Evolutionary conservation across 2,113 vertebrate species (phyloP), one percentile per base, ranked within the genome.

Genomic region (Azemiops feae): DNA sequence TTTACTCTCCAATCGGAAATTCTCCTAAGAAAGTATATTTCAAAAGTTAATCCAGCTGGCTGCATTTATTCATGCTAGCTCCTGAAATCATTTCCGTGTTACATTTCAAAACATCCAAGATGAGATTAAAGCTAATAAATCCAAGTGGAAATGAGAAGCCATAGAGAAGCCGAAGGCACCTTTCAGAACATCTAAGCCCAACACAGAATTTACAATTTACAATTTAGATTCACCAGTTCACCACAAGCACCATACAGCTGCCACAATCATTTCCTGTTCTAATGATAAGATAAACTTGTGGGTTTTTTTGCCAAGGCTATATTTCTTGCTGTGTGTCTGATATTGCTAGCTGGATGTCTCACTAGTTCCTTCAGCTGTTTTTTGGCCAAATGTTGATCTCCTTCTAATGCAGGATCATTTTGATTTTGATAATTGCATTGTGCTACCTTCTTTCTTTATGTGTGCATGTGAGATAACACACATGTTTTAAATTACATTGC

Each of bases 251-350:
- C 95, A 89, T 45, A 92, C 0, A 53, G 58, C 0, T 74, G 81
- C 87, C 94, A 93, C 91, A 95, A 92, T 30, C 60, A 96, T 81
- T 95, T 95, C 92, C 95, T 95, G 0, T 1, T 43, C 91, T 96
- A 87, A 94, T 95, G 93, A 92, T 53, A 91, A 87, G 86, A 94
- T 53, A 39, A 74, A 93, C 87, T 85, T 81, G 92, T 45, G 92
- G 92, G 54, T 91, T 60, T 89, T 16, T 54, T 90, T 94, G 45
- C 45, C 81, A 57, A 94, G 89, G 47, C 92, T 50, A 8, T 0
- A 0, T 64, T 54, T 74, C 85, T 91, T 91, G 25, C 92, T 87
- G 25, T 0, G 43, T 45, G 85, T 95, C 90, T 87, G 85, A 81
- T 94, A 91, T 95, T 91, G 89, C 55, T 22, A 58, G 23, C 43